Evolutionary conservation across 2,888 invertebrate species (phyloP).

Genomic region (Metallyticus violacea): DNA sequence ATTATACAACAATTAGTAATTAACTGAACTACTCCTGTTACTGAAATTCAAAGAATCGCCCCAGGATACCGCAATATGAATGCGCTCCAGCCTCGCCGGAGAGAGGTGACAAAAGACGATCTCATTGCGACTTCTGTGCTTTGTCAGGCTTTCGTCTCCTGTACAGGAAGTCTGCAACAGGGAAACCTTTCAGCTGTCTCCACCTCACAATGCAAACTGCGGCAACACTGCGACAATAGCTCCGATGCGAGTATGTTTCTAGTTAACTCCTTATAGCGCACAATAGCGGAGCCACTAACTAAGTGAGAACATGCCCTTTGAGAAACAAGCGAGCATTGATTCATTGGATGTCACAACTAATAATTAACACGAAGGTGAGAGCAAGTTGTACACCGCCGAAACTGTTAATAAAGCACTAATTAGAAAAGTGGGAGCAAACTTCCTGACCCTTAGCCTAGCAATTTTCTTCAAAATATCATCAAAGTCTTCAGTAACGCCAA

Average conservation of each 20-base stretch:
- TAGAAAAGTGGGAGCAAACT: not conserved
- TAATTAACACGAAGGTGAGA: not conserved
- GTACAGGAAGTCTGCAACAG: conserved; percentile 4
- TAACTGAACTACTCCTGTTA: no score
- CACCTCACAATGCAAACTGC: not conserved
- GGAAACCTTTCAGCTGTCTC: not conserved
- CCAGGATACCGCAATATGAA: not conserved
- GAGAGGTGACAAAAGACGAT: not conserved
- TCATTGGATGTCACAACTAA: not conserved
- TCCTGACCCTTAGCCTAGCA: not conserved
- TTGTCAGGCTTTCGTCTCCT: not conserved
- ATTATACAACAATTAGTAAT: no score
- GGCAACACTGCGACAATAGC: not conserved
- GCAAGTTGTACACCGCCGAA: not conserved
- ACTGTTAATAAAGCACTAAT: not conserved
- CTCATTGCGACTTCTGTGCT: not conserved
- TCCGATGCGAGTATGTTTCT: not conserved
- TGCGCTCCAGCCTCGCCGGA: not conserved
- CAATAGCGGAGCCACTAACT: not conserved
- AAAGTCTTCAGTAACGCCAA: no score
- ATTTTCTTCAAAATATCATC: not conserved
- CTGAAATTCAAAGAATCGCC: no score
- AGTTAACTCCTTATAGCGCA: not conserved
- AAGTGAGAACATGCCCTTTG: not conserved
- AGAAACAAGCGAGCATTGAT: not conserved